Conservation (phyloP, 2,113 vertebrate genomes). For the Tachysurus vachellii region DNA sequence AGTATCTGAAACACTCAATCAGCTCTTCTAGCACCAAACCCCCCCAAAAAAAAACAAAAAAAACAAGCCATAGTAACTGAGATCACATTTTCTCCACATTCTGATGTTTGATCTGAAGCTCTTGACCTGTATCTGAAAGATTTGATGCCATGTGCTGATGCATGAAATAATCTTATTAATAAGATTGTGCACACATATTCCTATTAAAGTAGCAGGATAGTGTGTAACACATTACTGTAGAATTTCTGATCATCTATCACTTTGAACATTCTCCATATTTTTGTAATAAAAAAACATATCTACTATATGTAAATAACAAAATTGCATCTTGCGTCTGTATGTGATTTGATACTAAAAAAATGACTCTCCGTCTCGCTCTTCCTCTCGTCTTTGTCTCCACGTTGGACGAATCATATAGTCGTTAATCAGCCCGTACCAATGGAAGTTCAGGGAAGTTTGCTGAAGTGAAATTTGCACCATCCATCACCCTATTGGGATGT, state of each 20-base stretch:
- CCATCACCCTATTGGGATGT: slow-evolving; percentile 67
- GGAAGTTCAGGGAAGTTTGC: slow-evolving; percentile 70
- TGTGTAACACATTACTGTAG: neutral
- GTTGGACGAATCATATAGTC: slow-evolving; percentile 51
- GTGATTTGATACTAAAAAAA: slow-evolving; percentile 31
- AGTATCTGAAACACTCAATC: neutral
- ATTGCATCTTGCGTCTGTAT: slow-evolving; percentile 2
- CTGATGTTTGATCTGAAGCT: neutral
- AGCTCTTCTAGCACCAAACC: neutral
- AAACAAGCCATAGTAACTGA: neutral
- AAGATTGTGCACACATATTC: neutral
- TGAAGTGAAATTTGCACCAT: slow-evolving; percentile 73
- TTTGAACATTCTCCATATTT: neutral
- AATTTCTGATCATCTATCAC: slow-evolving; percentile 4
- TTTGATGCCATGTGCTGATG: neutral
- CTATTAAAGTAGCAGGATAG: neutral
- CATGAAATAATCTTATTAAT: neutral
- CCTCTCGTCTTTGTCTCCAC: slow-evolving; percentile 36
- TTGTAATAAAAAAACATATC: slow-evolving; percentile 10
- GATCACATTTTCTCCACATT: neutral
- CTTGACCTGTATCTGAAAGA: neutral
- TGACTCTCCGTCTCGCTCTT: slow-evolving; percentile 21
- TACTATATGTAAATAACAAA: slow-evolving; percentile 7
- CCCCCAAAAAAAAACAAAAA: no score
- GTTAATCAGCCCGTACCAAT: slow-evolving; percentile 77